Base-by-base conservation (phyloP, 2,113 vertebrate species). In the Periophthalmodon schlosseri region DNA sequence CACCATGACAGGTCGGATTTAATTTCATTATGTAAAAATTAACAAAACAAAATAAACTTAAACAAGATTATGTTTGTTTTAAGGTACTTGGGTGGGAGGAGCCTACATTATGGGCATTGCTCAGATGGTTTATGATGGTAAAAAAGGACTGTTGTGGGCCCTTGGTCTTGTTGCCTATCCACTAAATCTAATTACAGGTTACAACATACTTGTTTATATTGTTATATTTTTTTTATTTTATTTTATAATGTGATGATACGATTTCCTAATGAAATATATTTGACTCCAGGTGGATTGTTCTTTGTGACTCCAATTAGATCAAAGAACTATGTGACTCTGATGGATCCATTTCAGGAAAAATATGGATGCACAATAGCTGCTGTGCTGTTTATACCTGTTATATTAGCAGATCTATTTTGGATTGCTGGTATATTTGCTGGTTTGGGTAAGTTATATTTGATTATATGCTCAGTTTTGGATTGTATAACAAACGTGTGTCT, bases 1-100 rank as follows among this genome's bases (percentile, higher is more conserved):
- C 76, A 92, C 93, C 69, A 87, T 74, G 80, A 76, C 73, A 39
- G 36, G 36, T 39, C 8, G 5, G 36, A 4, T 39, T 39, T 39
- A 3, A 9, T 39, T 39, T 39, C 1, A 39, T 39, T 39, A 39
- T 9, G 8, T 39, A 39, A 39, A 39, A 39, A 39, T 4, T 39
- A 7, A 39, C 36, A 39, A 39, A 39, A 39, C 8, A 39, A 28
- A n/a, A 28, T 28, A 28, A 1, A 28, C 28, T 28, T 28, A 28
- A 39, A 39, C 36, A 39, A 39, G 4, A 14, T 16, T 0, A 16
- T 50, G 13, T 50, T 21, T 21, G 24, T 65, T 36, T 9, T 70
- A 54, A 95, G 94, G 94, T 24, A 94, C 92, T 1, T 94, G 94
- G 93, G 93, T 95, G 34, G 93, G 93, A 88, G 94, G 93, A 76